Conservation (phyloP, 2,797 vertebrate genomes). For the Cryptoprocta ferox region DNA sequence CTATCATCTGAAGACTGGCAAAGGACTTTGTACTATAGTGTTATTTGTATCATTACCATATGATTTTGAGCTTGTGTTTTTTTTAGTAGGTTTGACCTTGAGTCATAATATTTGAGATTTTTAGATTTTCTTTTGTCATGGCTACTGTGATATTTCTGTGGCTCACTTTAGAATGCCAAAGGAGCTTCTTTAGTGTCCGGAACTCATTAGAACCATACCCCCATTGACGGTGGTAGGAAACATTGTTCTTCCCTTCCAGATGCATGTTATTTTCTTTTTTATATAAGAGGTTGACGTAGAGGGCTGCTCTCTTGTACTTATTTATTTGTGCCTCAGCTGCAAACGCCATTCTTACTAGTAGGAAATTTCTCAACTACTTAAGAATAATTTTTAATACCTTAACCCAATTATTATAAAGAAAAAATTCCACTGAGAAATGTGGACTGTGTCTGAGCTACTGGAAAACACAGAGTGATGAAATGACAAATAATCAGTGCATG, state of each 20-base stretch:
- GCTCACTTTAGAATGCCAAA: not conserved
- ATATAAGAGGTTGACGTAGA: not conserved
- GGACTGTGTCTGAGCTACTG: not conserved
- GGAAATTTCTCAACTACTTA: not conserved
- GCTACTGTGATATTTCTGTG: not conserved
- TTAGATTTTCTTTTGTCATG: not conserved
- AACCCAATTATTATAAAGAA: not conserved
- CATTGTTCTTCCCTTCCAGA: not conserved
- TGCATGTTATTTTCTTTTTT: not conserved
- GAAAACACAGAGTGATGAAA: not conserved
- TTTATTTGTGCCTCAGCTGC: not conserved
- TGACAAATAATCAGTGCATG: not conserved
- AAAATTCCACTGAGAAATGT: not conserved
- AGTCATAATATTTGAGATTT: not conserved
- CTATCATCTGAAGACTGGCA: not conserved
- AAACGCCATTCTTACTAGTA: not conserved
- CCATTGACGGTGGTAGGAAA: not conserved
- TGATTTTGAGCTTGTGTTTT: not conserved
- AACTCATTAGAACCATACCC: not conserved
- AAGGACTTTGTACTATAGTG: not conserved
- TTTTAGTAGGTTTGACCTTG: not conserved
- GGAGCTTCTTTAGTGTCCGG: not conserved
- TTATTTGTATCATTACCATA: not conserved
- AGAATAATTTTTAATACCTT: not conserved
- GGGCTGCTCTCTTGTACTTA: not conserved